These are phyloP conservation scores for Drosophila equinoxialis DNA, from an alignment of 1,140 invertebrate species.

Conservation along the genomic window DNA sequence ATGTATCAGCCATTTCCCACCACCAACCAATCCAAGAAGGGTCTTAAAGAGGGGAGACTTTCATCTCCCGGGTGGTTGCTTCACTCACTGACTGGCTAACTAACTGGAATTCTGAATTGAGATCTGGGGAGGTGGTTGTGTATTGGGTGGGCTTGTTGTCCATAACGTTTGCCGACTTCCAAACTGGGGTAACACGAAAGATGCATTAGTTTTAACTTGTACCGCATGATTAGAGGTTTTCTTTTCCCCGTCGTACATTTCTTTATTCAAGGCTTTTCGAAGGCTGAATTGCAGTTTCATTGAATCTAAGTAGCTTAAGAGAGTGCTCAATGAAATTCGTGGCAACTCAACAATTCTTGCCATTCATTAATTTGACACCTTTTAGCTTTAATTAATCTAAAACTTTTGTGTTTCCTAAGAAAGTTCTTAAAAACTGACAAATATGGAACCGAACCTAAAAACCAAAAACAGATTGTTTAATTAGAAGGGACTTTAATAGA, in stretches of 20 bases:
- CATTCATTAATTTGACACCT: conserved; percentile 24
- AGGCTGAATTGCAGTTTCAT: conserved; percentile 28
- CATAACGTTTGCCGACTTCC: conserved; percentile 38
- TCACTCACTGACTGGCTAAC: conserved; percentile 21
- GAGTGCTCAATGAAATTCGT: background rate
- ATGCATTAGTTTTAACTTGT: conserved; percentile 75
- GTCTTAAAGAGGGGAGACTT: conserved; percentile 12
- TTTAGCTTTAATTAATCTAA: background rate
- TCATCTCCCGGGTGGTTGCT: conserved; percentile 26
- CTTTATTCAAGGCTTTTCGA: conserved; percentile 15
- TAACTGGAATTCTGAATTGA: background rate
- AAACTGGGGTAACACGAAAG: conserved; percentile 56
- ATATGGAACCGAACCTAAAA: too few relatives aligned
- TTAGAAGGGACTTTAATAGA: too few relatives aligned
- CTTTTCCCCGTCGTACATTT: background rate
- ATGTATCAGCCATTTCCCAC: conserved; percentile 29
- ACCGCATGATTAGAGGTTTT: conserved; percentile 65
- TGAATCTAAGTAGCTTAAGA: conserved; percentile 33
- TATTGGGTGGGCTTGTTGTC: conserved; percentile 16
- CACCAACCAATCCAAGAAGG: conserved; percentile 33
- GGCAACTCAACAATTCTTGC: conserved; percentile 21
- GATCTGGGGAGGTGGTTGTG: background rate
- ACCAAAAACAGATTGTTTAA: too few relatives aligned
- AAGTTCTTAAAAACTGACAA: too few relatives aligned
- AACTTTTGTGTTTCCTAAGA: background rate